Percentiles rank a stretch among this genome's conserved stretches.
Evolutionary conservation across 2,113 vertebrate species (phyloP).

Genomic region (Canis aureus): DNA sequence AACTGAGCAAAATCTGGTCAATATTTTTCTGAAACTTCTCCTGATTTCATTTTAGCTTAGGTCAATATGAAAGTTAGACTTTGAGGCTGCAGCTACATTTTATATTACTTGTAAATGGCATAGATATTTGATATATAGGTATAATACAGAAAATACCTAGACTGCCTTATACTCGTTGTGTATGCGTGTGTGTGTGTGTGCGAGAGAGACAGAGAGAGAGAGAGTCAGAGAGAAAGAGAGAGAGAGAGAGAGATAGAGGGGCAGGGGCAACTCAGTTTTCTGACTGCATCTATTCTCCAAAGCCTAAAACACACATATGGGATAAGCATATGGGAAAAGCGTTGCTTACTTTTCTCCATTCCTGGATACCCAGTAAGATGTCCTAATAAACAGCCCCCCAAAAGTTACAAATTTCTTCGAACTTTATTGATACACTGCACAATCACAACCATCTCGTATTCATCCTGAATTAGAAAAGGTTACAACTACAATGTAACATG

Average conservation of each 20-base stretch:
- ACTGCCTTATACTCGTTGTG: background rate
- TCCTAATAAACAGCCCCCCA: conserved; percentile 84
- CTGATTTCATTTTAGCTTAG: background rate
- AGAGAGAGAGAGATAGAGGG: background rate
- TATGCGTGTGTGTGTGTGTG: background rate
- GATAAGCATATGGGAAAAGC: background rate
- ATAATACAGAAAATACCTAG: background rate
- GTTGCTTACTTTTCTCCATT: background rate
- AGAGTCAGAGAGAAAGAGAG: background rate
- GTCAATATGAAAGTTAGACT: background rate
- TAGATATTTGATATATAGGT: background rate
- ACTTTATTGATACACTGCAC: conserved; percentile 95
- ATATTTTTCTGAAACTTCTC: background rate
- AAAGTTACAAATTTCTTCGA: conserved; percentile 92
- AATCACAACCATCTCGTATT: conserved; percentile 94
- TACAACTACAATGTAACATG: conserved; percentile 94
- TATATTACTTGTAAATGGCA: conserved; percentile 41
- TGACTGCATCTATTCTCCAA: background rate
- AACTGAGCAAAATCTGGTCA: background rate
- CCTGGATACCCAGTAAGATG: background rate
- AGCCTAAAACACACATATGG: background rate
- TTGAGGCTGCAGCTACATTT: background rate
- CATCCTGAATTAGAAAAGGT: conserved; percentile 94
- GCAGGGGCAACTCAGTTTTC: background rate
- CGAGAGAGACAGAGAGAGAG: too few relatives aligned